These are phyloP conservation scores for Bombylius major DNA, from an alignment of 2,888 invertebrate genomes.

Conservation along the genomic window DNA sequence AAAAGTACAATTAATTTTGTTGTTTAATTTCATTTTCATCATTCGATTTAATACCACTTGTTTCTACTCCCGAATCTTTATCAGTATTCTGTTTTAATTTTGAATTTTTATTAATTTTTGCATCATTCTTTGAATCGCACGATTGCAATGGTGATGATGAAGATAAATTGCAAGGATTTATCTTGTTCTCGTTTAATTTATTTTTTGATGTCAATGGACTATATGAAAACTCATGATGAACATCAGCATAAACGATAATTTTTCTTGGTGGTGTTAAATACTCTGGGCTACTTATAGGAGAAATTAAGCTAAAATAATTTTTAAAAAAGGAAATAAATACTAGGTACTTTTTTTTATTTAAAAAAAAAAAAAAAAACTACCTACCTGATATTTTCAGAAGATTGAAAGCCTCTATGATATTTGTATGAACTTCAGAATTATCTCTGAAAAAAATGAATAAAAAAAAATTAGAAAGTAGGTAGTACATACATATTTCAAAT, in stretches of 20 bases:
- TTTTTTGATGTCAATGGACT: slow-evolving; percentile 14
- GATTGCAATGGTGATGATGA: no score
- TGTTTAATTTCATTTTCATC: background rate
- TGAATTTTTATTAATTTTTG: background rate
- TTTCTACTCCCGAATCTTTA: background rate
- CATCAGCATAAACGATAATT: slow-evolving; percentile 19
- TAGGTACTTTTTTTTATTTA: no score
- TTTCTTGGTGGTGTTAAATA: slow-evolving; percentile 8
- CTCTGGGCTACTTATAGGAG: background rate
- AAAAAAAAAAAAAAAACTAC: no score
- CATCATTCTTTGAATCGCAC: background rate
- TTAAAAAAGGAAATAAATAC: background rate
- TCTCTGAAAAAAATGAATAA: background rate
- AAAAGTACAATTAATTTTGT: no score
- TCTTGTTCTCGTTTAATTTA: no score
- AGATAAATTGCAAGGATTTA: no score
- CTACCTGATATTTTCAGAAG: background rate
- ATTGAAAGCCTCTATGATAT: background rate
- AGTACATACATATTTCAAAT: no score
- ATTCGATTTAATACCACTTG: background rate
- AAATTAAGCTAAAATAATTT: background rate
- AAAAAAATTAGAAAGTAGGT: no score
- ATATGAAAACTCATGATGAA: slow-evolving; percentile 26
- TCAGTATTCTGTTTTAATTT: background rate
- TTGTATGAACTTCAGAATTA: background rate